Percentiles rank a stretch among this genome's conserved stretches.
These are phyloP conservation scores for Sarcoramphus papa DNA, from an alignment of 2,797 vertebrate genomes.

Conservation along the genomic window DNA sequence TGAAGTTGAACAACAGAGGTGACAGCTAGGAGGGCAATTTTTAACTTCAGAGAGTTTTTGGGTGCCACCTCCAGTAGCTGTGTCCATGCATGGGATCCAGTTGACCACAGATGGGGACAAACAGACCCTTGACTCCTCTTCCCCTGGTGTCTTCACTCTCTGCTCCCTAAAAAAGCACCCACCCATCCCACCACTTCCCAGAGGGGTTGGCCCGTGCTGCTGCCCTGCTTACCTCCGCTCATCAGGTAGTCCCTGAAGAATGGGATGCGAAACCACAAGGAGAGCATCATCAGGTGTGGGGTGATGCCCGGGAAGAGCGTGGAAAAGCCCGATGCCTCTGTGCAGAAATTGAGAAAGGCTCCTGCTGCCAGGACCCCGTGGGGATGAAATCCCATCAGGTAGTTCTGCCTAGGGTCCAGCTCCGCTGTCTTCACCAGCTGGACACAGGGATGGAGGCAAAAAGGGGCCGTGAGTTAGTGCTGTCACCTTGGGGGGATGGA, in stretches of 20 bases:
- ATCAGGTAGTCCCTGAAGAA: constrained; percentile 92
- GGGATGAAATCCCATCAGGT: constrained; percentile 89
- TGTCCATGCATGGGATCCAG: background rate
- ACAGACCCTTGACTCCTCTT: background rate
- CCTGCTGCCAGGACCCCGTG: constrained; percentile 87
- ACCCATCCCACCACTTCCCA: too few species aligned
- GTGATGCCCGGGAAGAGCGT: constrained; percentile 82
- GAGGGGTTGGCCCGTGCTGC: background rate
- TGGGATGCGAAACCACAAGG: constrained; percentile 86
- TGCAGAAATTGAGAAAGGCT: constrained; percentile 89
- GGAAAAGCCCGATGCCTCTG: constrained; percentile 80
- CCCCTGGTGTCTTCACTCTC: background rate
- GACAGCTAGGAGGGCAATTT: background rate
- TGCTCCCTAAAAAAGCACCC: background rate
- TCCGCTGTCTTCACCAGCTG: constrained; percentile 91
- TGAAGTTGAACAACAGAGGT: background rate
- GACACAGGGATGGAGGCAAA: background rate
- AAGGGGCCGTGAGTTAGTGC: background rate
- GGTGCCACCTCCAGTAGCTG: background rate
- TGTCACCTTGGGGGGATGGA: background rate
- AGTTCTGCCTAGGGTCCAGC: constrained; percentile 86
- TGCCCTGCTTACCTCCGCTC: constrained; percentile 76
- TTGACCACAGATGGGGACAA: background rate
- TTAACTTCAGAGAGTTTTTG: background rate
- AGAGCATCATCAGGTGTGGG: constrained; percentile 86